phyloP scores from a whole-genome alignment of 2,797 vertebrate species.

The Dendrocincla fuliginosa region DNA sequence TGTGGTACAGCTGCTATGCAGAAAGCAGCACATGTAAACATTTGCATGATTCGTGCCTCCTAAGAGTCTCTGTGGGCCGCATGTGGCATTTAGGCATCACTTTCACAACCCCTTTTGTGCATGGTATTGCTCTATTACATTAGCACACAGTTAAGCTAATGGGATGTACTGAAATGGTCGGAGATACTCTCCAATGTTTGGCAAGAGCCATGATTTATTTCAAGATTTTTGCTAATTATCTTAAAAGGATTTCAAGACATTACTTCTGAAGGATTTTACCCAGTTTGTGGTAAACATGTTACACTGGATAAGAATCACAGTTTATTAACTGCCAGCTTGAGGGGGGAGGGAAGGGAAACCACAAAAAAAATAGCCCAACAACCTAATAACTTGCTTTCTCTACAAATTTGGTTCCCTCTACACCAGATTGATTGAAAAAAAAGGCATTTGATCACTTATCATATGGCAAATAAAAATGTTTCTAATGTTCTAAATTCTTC shows the following conservation, averaged over 20 bases:
- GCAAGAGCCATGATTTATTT: background rate
- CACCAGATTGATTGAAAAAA: background rate
- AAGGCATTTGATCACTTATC: background rate
- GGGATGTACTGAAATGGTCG: background rate
- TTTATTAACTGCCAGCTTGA: background rate
- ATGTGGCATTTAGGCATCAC: constrained; percentile 33
- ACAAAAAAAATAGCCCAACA: background rate
- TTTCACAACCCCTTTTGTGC: constrained; percentile 30
- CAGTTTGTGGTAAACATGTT: background rate
- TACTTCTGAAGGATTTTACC: background rate
- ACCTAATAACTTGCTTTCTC: background rate
- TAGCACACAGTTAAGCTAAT: background rate
- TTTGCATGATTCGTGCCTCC: constrained; percentile 35
- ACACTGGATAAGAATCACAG: background rate
- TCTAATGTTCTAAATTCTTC: background rate
- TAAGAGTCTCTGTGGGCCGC: background rate
- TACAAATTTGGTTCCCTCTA: background rate
- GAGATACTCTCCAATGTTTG: background rate
- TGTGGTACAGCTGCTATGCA: constrained; percentile 49
- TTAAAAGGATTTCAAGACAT: background rate
- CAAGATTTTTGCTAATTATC: background rate
- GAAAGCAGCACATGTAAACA: constrained; percentile 39
- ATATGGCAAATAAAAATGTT: background rate
- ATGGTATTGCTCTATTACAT: background rate
- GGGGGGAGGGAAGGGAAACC: background rate